Percentiles rank a stretch among this genome's conserved stretches.
phyloP scores from a whole-genome alignment of 92 coral and sea anemone species.

The Phenganax marumi region DNA sequence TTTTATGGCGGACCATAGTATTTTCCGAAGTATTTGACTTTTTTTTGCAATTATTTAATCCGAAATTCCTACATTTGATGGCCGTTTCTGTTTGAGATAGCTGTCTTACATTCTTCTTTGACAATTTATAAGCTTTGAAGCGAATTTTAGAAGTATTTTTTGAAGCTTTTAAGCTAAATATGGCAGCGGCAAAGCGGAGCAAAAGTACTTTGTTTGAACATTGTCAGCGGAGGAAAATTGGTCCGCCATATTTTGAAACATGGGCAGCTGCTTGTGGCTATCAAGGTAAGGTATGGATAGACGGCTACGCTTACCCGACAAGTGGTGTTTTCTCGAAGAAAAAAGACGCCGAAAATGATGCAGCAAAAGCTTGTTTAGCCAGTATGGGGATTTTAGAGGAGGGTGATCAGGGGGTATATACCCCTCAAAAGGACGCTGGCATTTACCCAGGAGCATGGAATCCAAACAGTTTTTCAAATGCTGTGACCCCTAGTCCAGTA shows the following conservation, averaged over 20 bases:
- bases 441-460: neutral
- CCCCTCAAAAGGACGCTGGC: neutral
- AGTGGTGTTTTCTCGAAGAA: slow-evolving; percentile 51
- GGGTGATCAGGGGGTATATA: neutral
- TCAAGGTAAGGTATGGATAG: slow-evolving; percentile 42
- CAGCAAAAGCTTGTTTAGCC: slow-evolving; percentile 59
- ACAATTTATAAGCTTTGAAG: neutral
- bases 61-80: neutral
- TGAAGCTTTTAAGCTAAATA: neutral
- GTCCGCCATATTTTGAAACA: slow-evolving; percentile 59
- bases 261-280: slow-evolving; percentile 22
- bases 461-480: neutral
- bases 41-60: neutral
- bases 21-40: neutral
- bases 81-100: neutral
- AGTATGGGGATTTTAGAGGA: slow-evolving; percentile 33
- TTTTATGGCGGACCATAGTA: slow-evolving; percentile 20
- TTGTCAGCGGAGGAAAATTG: slow-evolving; percentile 60
- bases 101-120: neutral
- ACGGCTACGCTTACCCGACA: slow-evolving; percentile 55
- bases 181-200: neutral
- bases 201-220: slow-evolving; percentile 63
- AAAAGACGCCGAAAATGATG: slow-evolving; percentile 69
- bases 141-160: neutral
- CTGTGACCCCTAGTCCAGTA: neutral